Conservation (phyloP, 2,113 vertebrate genomes). For the Amazona guildingii region DNA sequence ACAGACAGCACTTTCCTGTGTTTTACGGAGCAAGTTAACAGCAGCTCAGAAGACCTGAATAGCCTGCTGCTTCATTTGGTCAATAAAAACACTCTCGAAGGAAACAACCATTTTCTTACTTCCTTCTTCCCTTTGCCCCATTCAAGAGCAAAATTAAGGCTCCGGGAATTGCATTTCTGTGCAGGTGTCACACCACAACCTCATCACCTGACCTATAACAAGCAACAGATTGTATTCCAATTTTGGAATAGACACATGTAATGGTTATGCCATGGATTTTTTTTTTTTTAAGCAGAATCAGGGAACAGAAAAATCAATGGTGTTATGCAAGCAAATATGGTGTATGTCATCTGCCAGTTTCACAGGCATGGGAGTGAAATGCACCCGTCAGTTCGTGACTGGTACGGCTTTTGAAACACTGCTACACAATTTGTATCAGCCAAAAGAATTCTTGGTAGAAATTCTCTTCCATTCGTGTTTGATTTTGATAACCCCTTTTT, state of each 20-base stretch:
- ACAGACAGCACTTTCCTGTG: background rate
- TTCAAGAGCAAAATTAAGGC: background rate
- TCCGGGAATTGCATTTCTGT: background rate
- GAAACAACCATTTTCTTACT: background rate
- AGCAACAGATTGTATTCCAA: constrained; percentile 7
- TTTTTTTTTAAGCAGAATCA: constrained; percentile 29
- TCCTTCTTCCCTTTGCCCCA: background rate
- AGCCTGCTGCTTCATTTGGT: background rate
- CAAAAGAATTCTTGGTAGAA: background rate
- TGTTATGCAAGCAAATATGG: constrained; percentile 65
- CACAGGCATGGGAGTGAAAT: constrained; percentile 31
- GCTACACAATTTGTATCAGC: background rate
- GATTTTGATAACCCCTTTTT: constrained; percentile 29
- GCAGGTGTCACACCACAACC: background rate
- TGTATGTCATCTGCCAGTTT: constrained; percentile 50
- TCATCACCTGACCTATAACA: constrained; percentile 21
- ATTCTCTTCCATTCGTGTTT: constrained; percentile 7
- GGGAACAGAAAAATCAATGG: background rate
- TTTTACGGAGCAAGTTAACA: background rate
- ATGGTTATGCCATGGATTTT: background rate
- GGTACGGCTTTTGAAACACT: background rate
- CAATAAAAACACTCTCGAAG: background rate
- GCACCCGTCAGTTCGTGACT: background rate
- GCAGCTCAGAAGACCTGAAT: background rate
- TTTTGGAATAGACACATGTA: constrained; percentile 28